Conservation (phyloP, 2,113 vertebrate species). For the Chaetops frenatus region DNA sequence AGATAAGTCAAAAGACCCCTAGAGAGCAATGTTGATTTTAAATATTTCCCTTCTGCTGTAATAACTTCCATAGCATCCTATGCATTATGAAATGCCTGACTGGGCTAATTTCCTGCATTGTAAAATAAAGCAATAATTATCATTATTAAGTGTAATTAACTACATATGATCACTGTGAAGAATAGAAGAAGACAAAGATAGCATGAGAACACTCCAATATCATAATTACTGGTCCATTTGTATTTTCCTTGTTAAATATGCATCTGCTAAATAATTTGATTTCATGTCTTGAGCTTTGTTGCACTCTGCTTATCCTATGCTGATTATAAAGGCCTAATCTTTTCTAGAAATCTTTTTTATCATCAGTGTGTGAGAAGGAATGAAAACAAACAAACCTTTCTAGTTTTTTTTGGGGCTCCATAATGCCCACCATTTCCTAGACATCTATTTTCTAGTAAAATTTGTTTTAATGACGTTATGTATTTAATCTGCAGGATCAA, state of each 20-base stretch:
- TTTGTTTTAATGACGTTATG: background rate
- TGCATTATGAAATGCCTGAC: conserved; percentile 16
- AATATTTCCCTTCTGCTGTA: conserved; percentile 20
- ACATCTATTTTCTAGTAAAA: background rate
- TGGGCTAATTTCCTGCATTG: conserved; percentile 8
- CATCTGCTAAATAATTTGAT: background rate
- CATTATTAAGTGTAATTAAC: conserved; percentile 45
- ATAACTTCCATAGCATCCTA: background rate
- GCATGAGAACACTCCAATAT: background rate
- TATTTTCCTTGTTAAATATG: background rate
- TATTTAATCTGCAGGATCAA: background rate
- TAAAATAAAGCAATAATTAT: conserved; percentile 34
- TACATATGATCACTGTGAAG: background rate
- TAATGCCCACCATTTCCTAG: background rate
- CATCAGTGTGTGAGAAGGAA: background rate
- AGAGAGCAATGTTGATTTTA: conserved; percentile 32
- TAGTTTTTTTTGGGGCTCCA: background rate
- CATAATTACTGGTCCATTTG: background rate
- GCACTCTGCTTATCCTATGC: background rate
- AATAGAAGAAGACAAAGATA: conserved; percentile 1
- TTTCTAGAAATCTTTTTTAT: background rate
- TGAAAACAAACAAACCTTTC: background rate
- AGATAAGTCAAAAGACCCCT: conserved; percentile 12
- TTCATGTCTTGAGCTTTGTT: background rate
- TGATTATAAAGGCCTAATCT: background rate